Percentiles rank a stretch among this genome's conserved stretches.
phyloP scores from a whole-genome alignment of 92 coral and sea anemone species.

The Micromussa lordhowensis region DNA sequence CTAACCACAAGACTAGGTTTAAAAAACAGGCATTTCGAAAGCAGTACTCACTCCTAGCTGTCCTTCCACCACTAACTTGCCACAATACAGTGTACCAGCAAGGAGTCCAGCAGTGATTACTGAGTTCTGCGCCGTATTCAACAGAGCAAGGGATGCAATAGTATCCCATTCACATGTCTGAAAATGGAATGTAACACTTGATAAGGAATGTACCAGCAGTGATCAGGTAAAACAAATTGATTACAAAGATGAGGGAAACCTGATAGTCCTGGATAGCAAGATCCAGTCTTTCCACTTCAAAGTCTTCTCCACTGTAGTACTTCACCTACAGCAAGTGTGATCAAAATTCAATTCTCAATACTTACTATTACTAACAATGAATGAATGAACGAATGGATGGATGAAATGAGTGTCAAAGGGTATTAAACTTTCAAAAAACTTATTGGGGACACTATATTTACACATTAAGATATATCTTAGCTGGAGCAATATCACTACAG shows the following conservation, averaged over 20 bases:
- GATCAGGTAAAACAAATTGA: not conserved
- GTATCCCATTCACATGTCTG: conserved; percentile 94
- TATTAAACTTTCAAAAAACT: too few species aligned
- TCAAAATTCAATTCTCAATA: not conserved
- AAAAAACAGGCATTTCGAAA: not conserved
- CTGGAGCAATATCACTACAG: not conserved
- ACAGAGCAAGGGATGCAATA: conserved; percentile 80
- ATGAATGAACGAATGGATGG: too few species aligned
- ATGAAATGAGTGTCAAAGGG: too few species aligned
- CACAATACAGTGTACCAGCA: conserved; percentile 92
- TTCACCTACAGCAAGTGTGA: conserved; percentile 71
- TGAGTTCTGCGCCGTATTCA: conserved; percentile 84
- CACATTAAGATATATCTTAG: too few species aligned
- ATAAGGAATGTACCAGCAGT: not conserved
- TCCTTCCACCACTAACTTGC: conserved; percentile 80
- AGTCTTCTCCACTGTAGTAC: conserved; percentile 96
- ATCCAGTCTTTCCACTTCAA: conserved; percentile 89
- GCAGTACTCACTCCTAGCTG: conserved; percentile 73
- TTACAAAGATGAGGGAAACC: conserved; percentile 51
- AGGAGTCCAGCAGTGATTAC: conserved; percentile 85
- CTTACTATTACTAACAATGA: too few species aligned
- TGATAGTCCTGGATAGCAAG: conserved; percentile 86
- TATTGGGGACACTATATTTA: too few species aligned
- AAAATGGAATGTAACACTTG: not conserved
- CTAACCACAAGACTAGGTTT: not conserved